phyloP scores from a whole-genome alignment of 2,797 vertebrate species.

The Chaenodraco wilsoni region DNA sequence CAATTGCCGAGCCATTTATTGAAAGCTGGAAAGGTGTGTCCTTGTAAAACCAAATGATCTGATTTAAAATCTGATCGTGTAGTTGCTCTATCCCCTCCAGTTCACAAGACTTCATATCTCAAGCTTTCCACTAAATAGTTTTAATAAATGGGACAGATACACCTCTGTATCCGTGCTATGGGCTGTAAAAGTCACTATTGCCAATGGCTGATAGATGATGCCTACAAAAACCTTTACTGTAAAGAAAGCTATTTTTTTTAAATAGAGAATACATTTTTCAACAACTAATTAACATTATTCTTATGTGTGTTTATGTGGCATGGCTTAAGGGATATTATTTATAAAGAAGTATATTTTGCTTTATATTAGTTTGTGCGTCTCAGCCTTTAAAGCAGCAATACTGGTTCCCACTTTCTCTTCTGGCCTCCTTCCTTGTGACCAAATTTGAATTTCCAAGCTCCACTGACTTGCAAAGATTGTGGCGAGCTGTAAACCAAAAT shows the following conservation, averaged over 20 bases:
- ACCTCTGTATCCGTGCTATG: not conserved
- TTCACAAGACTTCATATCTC: not conserved
- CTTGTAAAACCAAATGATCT: slow-evolving; percentile 32
- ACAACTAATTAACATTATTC: not conserved
- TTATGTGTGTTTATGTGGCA: not conserved
- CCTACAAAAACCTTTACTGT: not conserved
- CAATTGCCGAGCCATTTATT: slow-evolving; percentile 5
- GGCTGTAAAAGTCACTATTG: not conserved
- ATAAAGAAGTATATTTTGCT: not conserved
- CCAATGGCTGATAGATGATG: not conserved
- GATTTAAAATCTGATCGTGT: slow-evolving; percentile 6
- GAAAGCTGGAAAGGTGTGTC: slow-evolving; percentile 24
- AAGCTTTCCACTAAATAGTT: not conserved
- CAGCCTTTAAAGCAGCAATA: not conserved
- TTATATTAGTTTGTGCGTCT: not conserved
- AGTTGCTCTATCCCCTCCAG: not conserved
- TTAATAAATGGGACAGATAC: not conserved
- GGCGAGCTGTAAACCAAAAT: slow-evolving; percentile 16
- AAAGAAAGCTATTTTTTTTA: not conserved
- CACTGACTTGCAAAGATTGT: not conserved
- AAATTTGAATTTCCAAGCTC: not conserved
- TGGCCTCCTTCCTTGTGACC: not conserved
- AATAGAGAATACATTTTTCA: not conserved
- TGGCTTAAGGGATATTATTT: not conserved
- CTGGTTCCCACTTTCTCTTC: not conserved